Evolutionary conservation across 2,797 vertebrate genomes (phyloP).

Genomic region (Thaleichthys pacificus): DNA sequence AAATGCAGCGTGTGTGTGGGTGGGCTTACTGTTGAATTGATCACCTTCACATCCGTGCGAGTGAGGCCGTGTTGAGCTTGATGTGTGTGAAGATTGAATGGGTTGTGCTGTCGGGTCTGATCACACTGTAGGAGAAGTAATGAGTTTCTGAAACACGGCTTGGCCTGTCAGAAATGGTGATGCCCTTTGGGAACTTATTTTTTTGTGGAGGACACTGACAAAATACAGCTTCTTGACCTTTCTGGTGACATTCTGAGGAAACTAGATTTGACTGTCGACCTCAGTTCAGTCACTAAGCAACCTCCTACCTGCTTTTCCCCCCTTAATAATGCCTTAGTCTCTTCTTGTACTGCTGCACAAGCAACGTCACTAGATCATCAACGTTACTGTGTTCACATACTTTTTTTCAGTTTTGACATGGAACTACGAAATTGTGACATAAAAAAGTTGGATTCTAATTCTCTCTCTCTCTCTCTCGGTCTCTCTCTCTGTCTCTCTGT

Average conservation of each 20-base stretch:
- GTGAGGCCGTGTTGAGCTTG: not conserved
- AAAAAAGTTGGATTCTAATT: not conserved
- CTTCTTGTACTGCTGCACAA: not conserved
- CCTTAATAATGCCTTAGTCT: not conserved
- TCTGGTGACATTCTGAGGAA: constrained; percentile 8
- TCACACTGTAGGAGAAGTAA: constrained; percentile 34
- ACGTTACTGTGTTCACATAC: too few species aligned
- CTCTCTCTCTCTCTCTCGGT: too few species aligned
- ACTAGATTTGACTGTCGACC: not conserved
- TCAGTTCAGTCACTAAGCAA: not conserved
- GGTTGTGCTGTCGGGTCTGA: constrained; percentile 36
- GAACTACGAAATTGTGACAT: not conserved
- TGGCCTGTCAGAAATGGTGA: constrained; percentile 47
- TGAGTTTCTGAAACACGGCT: not conserved
- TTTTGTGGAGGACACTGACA: constrained; percentile 21
- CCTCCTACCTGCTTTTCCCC: not conserved
- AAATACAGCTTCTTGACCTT: constrained; percentile 38
- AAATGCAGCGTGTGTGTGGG: not conserved
- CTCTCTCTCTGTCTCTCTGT: constrained; percentile 22
- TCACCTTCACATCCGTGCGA: not conserved
- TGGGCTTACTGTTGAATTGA: not conserved
- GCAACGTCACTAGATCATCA: constrained; percentile 5
- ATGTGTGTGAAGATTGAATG: constrained; percentile 36
- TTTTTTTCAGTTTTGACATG: too few species aligned
- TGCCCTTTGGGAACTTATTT: constrained; percentile 35